Evolutionary conservation across 2,113 vertebrate species (phyloP).

Genomic region (Stigmatopora nigra): DNA sequence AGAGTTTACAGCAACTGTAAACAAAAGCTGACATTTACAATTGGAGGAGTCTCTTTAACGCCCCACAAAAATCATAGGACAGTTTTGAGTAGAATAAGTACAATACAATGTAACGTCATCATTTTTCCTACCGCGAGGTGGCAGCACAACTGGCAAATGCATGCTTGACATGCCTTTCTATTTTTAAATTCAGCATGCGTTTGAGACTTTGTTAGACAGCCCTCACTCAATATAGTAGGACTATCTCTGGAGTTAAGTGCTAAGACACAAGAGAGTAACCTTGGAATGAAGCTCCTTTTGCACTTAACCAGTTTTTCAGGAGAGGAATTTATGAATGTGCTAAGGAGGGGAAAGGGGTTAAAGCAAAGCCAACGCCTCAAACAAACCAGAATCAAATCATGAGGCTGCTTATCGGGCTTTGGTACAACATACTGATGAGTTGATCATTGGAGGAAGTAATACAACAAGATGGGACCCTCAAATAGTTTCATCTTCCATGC

Average conservation of each 20-base stretch:
- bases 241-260: slow-evolving; percentile 23
- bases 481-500: slow-evolving; percentile 21
- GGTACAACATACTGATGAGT: too few species aligned
- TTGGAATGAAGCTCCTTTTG: slow-evolving; percentile 14
- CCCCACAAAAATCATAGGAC: neutral
- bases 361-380: neutral
- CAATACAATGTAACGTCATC: neutral
- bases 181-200: slow-evolving; percentile 60
- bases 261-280: slow-evolving; percentile 3
- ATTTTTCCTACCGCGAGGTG: slow-evolving; percentile 55
- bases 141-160: slow-evolving; percentile 39
- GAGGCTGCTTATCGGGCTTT: too few species aligned
- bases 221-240: slow-evolving; percentile 40
- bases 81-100: neutral
- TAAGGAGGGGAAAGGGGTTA: slow-evolving; percentile 7
- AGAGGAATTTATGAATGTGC: neutral
- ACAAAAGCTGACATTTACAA: neutral
- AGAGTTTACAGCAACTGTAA: slow-evolving; percentile 17
- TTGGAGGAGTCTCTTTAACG: neutral
- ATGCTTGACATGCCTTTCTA: slow-evolving; percentile 58
- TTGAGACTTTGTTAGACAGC: slow-evolving; percentile 54
- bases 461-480: slow-evolving; percentile 51
- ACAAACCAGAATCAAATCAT: too few species aligned
- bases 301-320: neutral
- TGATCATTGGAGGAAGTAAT: slow-evolving; percentile 18